Percentiles rank a stretch among this genome's conserved stretches.
These are phyloP conservation scores for Cyaniris semiargus DNA, from an alignment of 2,888 invertebrate species.

Conservation along the genomic window DNA sequence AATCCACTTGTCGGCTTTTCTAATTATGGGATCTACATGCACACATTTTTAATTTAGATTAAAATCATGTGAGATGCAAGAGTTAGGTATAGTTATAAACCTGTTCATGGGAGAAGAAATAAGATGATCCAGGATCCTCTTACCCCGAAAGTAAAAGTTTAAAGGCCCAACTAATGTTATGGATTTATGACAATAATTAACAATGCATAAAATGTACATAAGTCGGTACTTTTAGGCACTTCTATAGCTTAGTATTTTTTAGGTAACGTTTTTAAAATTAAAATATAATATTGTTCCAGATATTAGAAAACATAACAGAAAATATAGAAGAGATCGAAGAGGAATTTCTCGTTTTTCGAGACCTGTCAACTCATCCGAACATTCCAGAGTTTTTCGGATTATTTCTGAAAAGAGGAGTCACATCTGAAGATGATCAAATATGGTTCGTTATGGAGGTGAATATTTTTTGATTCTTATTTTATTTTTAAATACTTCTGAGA, in stretches of 20 bases:
- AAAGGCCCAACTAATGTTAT: too few species aligned
- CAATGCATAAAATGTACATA: too few species aligned
- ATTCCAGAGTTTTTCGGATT: constrained; percentile 88
- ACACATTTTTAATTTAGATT: background rate
- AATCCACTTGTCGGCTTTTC: background rate
- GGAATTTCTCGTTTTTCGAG: constrained; percentile 86
- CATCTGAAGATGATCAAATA: constrained; percentile 86
- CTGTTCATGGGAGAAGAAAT: too few species aligned
- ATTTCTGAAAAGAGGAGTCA: constrained; percentile 83
- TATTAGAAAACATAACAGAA: constrained; percentile 88
- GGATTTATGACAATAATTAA: too few species aligned
- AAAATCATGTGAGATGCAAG: too few species aligned
- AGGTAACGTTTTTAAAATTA: background rate
- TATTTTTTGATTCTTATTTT: constrained; percentile 38
- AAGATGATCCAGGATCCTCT: too few species aligned
- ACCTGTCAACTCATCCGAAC: constrained; percentile 87
- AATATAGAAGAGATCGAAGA: constrained; percentile 92
- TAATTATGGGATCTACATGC: background rate
- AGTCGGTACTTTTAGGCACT: too few species aligned
- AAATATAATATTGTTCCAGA: constrained; percentile 53
- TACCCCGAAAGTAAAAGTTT: too few species aligned
- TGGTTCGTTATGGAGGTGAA: constrained; percentile 92
- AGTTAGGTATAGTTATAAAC: too few species aligned
- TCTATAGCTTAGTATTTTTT: too few species aligned
- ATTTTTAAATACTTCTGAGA: too few species aligned